Conservation (phyloP, 1,140 invertebrate species). For the Drosophila triauraria region DNA sequence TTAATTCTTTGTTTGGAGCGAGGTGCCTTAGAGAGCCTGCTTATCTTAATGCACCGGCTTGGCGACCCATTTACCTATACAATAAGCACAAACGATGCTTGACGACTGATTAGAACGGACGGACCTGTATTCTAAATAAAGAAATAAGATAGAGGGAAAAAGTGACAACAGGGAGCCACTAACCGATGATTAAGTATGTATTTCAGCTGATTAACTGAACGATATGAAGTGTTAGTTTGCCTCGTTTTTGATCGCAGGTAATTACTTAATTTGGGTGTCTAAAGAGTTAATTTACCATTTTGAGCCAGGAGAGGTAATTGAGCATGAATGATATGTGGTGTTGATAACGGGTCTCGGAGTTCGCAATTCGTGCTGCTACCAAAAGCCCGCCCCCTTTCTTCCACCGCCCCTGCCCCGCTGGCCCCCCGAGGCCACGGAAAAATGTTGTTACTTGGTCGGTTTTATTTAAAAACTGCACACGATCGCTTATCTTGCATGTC, state of each 20-base stretch:
- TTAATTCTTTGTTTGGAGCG: background rate
- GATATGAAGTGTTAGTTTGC: conserved; percentile 35
- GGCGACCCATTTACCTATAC: conserved; percentile 9
- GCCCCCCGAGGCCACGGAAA: conserved; percentile 13
- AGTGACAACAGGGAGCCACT: background rate
- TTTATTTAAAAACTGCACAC: conserved; percentile 50
- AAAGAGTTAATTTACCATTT: conserved; percentile 38
- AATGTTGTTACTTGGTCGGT: conserved; percentile 50
- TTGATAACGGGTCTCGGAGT: conserved; percentile 46
- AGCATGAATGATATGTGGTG: conserved; percentile 51
- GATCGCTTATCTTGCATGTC: conserved; percentile 77
- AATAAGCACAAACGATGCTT: conserved; percentile 21
- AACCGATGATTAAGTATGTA: background rate
- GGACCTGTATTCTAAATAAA: background rate
- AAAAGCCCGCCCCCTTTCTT: conserved; percentile 4
- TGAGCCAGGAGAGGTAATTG: conserved; percentile 56
- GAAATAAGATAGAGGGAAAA: background rate
- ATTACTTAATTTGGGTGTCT: conserved; percentile 38
- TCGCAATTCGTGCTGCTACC: conserved; percentile 30
- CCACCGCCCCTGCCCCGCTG: background rate
- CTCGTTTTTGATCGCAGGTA: conserved; percentile 14
- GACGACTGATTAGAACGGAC: conserved; percentile 9
- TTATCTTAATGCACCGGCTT: conserved; percentile 6
- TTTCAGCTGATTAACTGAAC: conserved; percentile 5
- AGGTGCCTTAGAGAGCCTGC: conserved; percentile 3